Conservation (phyloP, 1,140 invertebrate genomes). For the Macrobrachium nipponense region DNA sequence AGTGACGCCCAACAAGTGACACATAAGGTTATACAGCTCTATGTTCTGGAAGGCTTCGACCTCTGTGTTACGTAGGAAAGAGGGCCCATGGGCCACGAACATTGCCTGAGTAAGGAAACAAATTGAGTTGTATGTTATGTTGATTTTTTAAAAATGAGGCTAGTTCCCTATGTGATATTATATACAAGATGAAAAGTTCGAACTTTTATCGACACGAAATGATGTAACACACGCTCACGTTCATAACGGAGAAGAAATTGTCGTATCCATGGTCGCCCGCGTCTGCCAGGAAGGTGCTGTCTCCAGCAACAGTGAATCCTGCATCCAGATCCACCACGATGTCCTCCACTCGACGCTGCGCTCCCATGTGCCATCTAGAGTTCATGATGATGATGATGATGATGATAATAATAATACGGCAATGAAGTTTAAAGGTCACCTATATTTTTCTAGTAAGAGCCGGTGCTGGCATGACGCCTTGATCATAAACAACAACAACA, state of each 20-base stretch:
- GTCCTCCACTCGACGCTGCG: slow-evolving; percentile 39
- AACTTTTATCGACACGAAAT: neutral
- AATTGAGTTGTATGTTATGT: no score
- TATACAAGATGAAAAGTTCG: neutral
- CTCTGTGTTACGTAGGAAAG: slow-evolving; percentile 66
- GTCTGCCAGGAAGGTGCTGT: slow-evolving; percentile 36
- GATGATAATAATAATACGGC: no score
- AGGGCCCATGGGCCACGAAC: slow-evolving; percentile 69
- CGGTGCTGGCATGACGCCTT: no score
- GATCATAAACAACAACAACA: no score
- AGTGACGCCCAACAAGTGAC: slow-evolving; percentile 68
- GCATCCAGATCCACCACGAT: slow-evolving; percentile 48
- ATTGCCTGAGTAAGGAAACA: slow-evolving; percentile 65
- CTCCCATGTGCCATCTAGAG: slow-evolving; percentile 44
- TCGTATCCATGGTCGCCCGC: slow-evolving; percentile 53
- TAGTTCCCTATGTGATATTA: neutral
- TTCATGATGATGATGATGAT: no score
- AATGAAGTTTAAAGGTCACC: no score
- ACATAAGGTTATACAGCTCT: slow-evolving; percentile 71
- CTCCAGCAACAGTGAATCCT: slow-evolving; percentile 28
- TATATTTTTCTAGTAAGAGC: no score
- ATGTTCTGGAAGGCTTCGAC: slow-evolving; percentile 68
- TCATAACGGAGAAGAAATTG: slow-evolving; percentile 48
- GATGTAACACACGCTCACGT: slow-evolving; percentile 16
- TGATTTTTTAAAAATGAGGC: no score